A percentile compares a stretch with the other conserved stretches of the same genome.
phyloP scores from a whole-genome alignment of 2,113 vertebrate species.

The Dipodomys spectabilis region DNA sequence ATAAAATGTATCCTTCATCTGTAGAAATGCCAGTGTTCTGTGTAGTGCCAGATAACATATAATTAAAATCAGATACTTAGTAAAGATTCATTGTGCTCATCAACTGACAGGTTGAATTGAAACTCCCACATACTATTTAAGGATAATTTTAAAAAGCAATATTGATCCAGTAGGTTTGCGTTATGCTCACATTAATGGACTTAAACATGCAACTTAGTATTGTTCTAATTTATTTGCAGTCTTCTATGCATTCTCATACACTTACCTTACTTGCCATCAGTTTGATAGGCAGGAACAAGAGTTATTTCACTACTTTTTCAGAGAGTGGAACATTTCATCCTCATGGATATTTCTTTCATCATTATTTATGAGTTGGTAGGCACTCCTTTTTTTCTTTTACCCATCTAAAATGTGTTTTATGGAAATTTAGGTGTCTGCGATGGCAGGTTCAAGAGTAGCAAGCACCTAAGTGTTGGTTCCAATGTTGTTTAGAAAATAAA shows the following conservation, averaged over 20 bases:
- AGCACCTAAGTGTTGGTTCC: neutral
- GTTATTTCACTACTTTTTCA: neutral
- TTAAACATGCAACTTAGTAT: neutral
- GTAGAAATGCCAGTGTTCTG: neutral
- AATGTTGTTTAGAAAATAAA: neutral
- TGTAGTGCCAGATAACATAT: neutral
- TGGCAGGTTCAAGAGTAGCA: neutral
- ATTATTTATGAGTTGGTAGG: neutral
- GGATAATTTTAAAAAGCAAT: neutral
- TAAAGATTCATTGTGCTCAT: no score
- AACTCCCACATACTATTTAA: no score
- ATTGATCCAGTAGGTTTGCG: neutral
- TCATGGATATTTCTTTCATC: neutral
- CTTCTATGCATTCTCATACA: neutral
- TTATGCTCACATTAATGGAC: neutral
- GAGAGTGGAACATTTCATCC: neutral
- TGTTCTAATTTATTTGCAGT: neutral
- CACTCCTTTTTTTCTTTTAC: neutral
- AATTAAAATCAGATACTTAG: conserved; percentile 27
- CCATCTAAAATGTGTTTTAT: neutral
- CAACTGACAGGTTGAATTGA: no score
- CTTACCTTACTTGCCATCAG: neutral
- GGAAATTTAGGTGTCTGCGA: neutral
- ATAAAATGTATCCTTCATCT: neutral
- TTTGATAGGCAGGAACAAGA: neutral